Evolutionary conservation across 2,888 invertebrate species (phyloP).

Genomic region (Maniola hyperantus): DNA sequence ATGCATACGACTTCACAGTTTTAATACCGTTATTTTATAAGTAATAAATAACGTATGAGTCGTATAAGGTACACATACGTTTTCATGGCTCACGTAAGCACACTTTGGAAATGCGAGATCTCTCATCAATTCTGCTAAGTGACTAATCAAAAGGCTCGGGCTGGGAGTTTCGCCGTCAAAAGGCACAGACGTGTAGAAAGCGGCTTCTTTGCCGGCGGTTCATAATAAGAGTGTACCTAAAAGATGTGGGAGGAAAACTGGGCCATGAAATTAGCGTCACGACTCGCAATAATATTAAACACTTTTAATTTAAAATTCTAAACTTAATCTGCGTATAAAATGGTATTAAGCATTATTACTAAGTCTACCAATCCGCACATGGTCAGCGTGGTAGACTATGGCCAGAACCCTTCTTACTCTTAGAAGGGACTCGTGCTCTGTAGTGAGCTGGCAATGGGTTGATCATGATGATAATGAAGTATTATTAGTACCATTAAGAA

Average conservation of each 20-base stretch:
- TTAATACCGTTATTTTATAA: background rate
- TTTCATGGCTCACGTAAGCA: conserved; percentile 3
- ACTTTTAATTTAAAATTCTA: background rate
- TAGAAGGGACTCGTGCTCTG: too few species aligned
- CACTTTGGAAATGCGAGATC: conserved; percentile 2
- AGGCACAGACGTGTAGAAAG: conserved; percentile 23
- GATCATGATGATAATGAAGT: too few species aligned
- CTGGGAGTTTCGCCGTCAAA: conserved; percentile 13
- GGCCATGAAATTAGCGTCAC: conserved; percentile 1
- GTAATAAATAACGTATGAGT: background rate
- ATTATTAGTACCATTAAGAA: too few species aligned
- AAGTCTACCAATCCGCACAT: too few species aligned
- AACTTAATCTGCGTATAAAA: too few species aligned
- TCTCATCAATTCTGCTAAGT: conserved; percentile 20
- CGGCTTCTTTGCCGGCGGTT: conserved; percentile 12
- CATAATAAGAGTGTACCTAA: conserved; percentile 18
- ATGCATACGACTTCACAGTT: too few species aligned
- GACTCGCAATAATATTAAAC: background rate
- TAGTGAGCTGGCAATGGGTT: too few species aligned
- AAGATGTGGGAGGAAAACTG: background rate
- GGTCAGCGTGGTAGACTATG: too few species aligned
- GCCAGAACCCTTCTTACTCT: too few species aligned
- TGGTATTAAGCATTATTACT: too few species aligned
- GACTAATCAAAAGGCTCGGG: conserved; percentile 25
- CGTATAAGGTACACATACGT: background rate